Evolutionary conservation across 2,888 invertebrate species (phyloP), one percentile per base, ranked within the genome.

Genomic region (Hemaris fuciformis): DNA sequence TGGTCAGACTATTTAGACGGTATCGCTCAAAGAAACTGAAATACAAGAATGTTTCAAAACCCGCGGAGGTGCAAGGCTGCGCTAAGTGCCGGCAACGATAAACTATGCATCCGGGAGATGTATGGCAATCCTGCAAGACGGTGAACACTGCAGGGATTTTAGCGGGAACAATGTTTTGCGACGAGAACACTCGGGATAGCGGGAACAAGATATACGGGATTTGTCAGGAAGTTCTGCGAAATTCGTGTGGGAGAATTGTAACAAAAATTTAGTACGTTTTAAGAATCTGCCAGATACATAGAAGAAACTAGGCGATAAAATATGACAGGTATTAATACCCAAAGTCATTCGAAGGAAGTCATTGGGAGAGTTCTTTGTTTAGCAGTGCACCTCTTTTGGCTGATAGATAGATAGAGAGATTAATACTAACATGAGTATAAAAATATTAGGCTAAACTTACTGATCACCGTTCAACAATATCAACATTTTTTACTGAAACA

Each of bases 21-120:
- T n/a, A 38, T 34, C 23, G n/a, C 3, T 13, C 41, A 60, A 34
- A 53, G n/a, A 60, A 38, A 10, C 6, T 41, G 4, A 23, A 20
- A 57, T n/a, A n/a, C 38, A 43, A 57, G 34, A 56, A 46, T 57
- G 25, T 10, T 57, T 46, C 8, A 41, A 57, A 38, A 38, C 57
- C 38, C 41, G 59, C 18, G 59, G 62, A 66, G 34, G 66, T 66
- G 63, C 62, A 60, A 43, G 57, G 60, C 43, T 34, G 56, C 64
- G 62, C 67, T 71, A 69, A 77, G 71, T 71, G 68, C 65, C 65
- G 69, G 63, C 63, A 43, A 57, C 68, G 62, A 72, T 73, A 72
- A 81, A 80, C 73, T 77, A 80, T 82, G 81, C 81, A 70, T 72
- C 69, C 64, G 69, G 68, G 71, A 78, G 77, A 79, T 79, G 78